These are phyloP conservation scores for Drosophila acutilabella DNA, from an alignment of 2,888 invertebrate species.

Conservation along the genomic window DNA sequence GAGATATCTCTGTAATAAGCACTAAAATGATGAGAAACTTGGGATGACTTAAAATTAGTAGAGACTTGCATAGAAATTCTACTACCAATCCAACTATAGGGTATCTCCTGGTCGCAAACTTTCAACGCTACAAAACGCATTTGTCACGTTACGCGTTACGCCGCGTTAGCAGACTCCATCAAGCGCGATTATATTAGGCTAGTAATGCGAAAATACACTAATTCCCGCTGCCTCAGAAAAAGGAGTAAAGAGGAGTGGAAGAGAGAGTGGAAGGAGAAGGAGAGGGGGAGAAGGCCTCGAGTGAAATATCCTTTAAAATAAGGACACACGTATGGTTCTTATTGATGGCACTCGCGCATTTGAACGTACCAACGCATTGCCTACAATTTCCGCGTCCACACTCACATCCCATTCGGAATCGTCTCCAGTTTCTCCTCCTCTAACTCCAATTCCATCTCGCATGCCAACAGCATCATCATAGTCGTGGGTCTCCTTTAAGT, in stretches of 20 bases:
- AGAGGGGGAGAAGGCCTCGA: conserved; percentile 24
- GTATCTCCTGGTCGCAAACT: not conserved
- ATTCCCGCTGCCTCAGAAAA: conserved; percentile 23
- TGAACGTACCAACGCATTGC: conserved; percentile 25
- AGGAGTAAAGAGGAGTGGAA: not conserved
- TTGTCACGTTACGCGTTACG: conserved; percentile 30
- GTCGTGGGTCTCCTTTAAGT: conserved; percentile 18
- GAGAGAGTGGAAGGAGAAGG: not conserved
- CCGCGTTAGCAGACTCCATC: conserved; percentile 20
- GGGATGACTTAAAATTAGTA: no score
- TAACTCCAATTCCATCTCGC: not conserved
- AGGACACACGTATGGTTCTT: conserved; percentile 34
- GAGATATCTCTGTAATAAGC: no score
- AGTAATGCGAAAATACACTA: conserved; percentile 41
- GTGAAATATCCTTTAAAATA: conserved; percentile 56
- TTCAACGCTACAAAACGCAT: conserved; percentile 14
- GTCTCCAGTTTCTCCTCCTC: not conserved
- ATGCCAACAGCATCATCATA: not conserved
- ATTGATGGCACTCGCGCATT: conserved; percentile 50
- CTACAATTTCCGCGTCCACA: conserved; percentile 26
- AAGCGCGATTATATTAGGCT: conserved; percentile 40
- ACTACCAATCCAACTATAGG: not conserved
- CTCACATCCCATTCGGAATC: conserved; percentile 18
- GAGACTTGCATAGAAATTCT: no score
- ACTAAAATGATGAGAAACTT: no score